Evolutionary conservation across 2,797 vertebrate genomes (phyloP).

Genomic region (Vipera ursinii): DNA sequence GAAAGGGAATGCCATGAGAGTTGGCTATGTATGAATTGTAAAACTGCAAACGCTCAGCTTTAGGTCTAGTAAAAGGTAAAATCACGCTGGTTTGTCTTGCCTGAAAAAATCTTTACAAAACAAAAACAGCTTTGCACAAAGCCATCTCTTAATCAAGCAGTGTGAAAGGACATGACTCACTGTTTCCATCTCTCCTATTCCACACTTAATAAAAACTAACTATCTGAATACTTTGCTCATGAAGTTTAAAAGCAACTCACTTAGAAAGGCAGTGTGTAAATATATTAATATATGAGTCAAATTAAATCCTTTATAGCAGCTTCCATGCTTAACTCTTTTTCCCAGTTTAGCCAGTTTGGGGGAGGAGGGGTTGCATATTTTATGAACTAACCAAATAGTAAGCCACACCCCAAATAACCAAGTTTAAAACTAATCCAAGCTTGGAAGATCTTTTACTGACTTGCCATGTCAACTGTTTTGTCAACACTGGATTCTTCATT

Average conservation of each 20-base stretch:
- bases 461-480: not conserved
- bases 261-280: not conserved
- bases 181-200: not conserved
- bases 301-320: not conserved
- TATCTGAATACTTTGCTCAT: not conserved
- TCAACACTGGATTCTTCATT: not conserved
- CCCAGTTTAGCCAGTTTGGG: not conserved
- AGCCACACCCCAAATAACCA: not conserved
- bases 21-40: not conserved
- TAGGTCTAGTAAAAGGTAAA: not conserved
- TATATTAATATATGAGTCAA: not conserved
- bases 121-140: not conserved
- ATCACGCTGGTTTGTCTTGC: not conserved
- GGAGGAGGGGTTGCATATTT: not conserved
- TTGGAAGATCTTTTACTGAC: not conserved
- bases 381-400: not conserved
- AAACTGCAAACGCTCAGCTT: not conserved
- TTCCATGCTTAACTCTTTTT: not conserved
- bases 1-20: not conserved
- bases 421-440: not conserved
- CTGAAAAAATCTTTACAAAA: not conserved
- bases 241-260: not conserved
- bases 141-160: not conserved
- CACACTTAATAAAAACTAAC: not conserved
- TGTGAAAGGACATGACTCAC: not conserved